phyloP scores from a whole-genome alignment of 2,113 vertebrate genomes.

The Oreocharis arfaki region DNA sequence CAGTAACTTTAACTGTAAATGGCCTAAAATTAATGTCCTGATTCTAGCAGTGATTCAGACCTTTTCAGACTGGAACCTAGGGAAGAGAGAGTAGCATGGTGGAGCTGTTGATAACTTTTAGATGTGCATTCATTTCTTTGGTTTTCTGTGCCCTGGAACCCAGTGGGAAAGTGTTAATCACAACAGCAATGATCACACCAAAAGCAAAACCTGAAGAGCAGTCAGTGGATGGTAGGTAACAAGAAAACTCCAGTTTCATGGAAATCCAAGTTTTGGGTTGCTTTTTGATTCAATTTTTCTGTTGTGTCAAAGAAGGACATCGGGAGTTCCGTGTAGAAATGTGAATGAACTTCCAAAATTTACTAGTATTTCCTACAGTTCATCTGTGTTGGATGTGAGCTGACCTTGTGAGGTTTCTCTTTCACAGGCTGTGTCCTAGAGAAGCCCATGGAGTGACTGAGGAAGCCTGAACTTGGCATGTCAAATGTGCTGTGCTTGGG shows the following conservation, averaged over 20 bases:
- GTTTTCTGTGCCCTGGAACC: not conserved
- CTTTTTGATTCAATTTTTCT: not conserved
- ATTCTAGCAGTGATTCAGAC: not conserved
- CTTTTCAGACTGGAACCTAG: not conserved
- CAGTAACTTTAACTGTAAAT: not conserved
- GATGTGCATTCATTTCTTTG: not conserved
- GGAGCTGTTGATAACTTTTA: not conserved
- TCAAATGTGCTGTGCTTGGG: fast-evolving
- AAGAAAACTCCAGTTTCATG: not conserved
- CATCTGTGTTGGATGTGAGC: not conserved
- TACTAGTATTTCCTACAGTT: not conserved
- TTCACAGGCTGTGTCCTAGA: not conserved
- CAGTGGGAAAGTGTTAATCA: not conserved
- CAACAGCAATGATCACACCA: not conserved
- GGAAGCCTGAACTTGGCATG: not conserved
- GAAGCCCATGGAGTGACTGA: fast-evolving
- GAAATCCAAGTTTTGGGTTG: not conserved
- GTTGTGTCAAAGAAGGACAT: not conserved
- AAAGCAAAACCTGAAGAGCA: not conserved
- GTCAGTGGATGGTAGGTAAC: not conserved
- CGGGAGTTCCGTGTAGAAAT: not conserved
- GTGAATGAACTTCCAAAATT: not conserved
- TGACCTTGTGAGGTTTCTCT: not conserved
- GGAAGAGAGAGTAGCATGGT: not conserved
- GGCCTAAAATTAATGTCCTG: not conserved